These are phyloP conservation scores for Puffinus mauretanicus DNA, from an alignment of 2,113 vertebrate genomes.

Conservation along the genomic window DNA sequence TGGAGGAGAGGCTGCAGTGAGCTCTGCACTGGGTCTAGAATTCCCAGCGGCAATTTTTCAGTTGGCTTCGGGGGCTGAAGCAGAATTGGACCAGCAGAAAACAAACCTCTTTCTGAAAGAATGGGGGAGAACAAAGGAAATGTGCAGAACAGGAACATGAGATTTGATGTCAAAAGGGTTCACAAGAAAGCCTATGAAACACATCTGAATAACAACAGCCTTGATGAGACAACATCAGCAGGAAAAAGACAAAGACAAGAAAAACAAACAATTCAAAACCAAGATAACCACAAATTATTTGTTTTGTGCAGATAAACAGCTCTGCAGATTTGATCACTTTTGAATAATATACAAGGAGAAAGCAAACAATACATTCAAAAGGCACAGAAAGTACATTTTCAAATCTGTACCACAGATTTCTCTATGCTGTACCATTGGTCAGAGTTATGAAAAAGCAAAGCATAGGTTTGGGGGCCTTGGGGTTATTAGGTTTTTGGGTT, in stretches of 20 bases:
- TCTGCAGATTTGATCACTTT: neutral
- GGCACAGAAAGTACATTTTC: neutral
- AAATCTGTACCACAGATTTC: neutral
- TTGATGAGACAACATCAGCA: neutral
- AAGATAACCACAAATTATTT: constrained; percentile 33
- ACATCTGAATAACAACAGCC: neutral
- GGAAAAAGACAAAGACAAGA: neutral
- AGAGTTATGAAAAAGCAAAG: neutral
- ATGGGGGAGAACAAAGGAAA: neutral
- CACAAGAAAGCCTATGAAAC: neutral
- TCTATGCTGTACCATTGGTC: neutral
- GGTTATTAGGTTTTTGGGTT: neutral
- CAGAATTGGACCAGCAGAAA: neutral
- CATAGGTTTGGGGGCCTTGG: neutral
- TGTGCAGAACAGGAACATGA: neutral
- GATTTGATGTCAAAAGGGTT: constrained; percentile 29
- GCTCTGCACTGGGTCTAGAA: neutral
- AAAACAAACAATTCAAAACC: constrained; percentile 12
- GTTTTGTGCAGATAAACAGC: neutral
- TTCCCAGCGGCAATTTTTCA: neutral
- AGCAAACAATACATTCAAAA: neutral
- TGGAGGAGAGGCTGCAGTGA: neutral
- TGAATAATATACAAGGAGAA: neutral
- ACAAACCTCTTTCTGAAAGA: neutral
- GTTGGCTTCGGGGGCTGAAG: neutral